Evolutionary conservation across 2,113 vertebrate species (phyloP).

Genomic region (Phalacrocorax brasilianus): DNA sequence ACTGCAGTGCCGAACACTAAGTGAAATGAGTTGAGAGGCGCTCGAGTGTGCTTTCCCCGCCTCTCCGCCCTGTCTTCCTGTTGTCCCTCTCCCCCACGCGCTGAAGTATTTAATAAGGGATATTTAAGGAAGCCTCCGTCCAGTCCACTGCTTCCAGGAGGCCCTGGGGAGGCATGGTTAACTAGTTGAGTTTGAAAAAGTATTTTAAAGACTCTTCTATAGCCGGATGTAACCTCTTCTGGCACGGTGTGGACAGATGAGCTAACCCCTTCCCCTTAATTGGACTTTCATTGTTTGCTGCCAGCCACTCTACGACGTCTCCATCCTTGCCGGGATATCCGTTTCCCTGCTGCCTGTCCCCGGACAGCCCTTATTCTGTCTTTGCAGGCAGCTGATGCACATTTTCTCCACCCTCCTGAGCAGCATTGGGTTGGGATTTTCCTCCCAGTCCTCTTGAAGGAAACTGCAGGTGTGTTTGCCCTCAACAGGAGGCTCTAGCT

Average conservation of each 20-base stretch:
- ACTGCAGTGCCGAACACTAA: fast-evolving
- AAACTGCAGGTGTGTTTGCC: not conserved
- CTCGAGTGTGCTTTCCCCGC: fast-evolving
- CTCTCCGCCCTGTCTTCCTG: fast-evolving
- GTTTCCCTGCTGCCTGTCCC: not conserved
- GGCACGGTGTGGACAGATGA: not conserved
- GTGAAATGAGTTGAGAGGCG: not conserved
- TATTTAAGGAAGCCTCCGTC: not conserved
- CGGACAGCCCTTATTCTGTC: not conserved
- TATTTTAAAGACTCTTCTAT: not conserved
- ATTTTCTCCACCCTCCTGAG: not conserved
- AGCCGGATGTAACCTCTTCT: not conserved
- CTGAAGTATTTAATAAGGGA: not conserved
- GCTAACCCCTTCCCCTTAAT: not conserved
- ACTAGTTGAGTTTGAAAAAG: not conserved
- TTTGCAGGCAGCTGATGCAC: not conserved
- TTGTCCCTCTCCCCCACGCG: fast-evolving
- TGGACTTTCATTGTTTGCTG: not conserved
- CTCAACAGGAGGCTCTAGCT: fast-evolving
- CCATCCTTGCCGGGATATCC: not conserved
- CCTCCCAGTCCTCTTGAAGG: not conserved
- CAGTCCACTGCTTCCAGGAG: not conserved
- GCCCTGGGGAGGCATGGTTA: fast-evolving
- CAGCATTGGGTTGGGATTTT: not conserved
- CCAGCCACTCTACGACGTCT: fast-evolving